Evolutionary conservation across 2,797 vertebrate species (phyloP).

Genomic region (Aphelocoma californica): DNA sequence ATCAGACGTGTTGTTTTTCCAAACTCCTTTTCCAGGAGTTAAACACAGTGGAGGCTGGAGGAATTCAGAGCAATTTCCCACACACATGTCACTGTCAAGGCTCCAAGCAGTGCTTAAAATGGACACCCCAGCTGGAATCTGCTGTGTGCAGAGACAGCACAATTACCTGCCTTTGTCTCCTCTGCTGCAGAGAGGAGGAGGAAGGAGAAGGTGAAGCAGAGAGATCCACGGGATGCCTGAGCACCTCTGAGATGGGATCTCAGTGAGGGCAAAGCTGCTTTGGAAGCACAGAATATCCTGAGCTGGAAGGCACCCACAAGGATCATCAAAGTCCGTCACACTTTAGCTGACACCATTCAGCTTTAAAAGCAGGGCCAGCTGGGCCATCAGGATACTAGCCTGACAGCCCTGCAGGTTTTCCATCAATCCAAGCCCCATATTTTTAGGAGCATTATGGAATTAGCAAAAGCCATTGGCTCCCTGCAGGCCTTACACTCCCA

Average conservation of each 20-base stretch:
- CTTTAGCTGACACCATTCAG: accelerated
- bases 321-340: neutral
- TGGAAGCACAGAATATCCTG: neutral
- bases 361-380: neutral
- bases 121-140: slow-evolving; percentile 1
- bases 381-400: accelerated
- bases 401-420: accelerated
- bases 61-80: neutral
- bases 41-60: neutral
- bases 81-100: neutral
- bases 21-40: neutral
- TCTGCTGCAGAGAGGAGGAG: neutral
- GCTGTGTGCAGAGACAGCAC: neutral
- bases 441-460: neutral
- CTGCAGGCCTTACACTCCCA: neutral
- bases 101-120: neutral
- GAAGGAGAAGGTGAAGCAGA: neutral
- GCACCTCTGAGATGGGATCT: accelerated
- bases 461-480: neutral
- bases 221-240: neutral
- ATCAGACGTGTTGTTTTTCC: neutral
- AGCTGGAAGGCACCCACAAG: neutral
- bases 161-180: neutral
- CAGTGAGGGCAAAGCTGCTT: neutral
- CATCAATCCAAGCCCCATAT: accelerated